A percentile compares a stretch with the other conserved stretches of the same genome.
phyloP scores from a whole-genome alignment of 2,113 vertebrate species.

The Gymnogyps californianus region DNA sequence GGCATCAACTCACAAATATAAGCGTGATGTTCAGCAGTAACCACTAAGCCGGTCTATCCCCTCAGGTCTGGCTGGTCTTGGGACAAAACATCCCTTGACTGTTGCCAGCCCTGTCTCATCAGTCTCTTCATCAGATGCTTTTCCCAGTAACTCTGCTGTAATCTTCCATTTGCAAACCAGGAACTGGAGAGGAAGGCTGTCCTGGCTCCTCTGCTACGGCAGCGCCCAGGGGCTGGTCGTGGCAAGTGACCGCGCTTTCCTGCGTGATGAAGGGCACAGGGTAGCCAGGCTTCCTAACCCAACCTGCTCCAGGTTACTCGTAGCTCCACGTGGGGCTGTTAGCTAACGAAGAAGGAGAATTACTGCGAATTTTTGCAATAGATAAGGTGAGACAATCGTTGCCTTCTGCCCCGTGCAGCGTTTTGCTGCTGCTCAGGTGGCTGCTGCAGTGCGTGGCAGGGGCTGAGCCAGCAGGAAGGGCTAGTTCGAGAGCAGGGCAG shows the following conservation, averaged over 20 bases:
- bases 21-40: neutral
- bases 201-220: neutral
- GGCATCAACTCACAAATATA: neutral
- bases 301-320: neutral
- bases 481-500: rapidly evolving
- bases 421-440: neutral
- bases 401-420: rapidly evolving
- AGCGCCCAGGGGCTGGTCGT: rapidly evolving
- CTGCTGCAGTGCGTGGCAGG: neutral
- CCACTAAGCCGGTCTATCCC: neutral
- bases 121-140: neutral
- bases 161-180: neutral
- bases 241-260: rapidly evolving
- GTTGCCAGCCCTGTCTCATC: neutral
- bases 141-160: neutral
- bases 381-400: neutral
- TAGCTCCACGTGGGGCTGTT: neutral
- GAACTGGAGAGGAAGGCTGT: neutral
- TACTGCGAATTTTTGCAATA: rapidly evolving
- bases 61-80: neutral
- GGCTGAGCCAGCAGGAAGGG: neutral
- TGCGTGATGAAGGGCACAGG: neutral
- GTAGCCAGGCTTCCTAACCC: neutral
- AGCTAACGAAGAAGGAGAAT: neutral
- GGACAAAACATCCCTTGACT: neutral